Evolutionary conservation across 1,140 invertebrate genomes (phyloP), one percentile per base, ranked within the genome.

Genomic region (Drosophila parabipectinata): DNA sequence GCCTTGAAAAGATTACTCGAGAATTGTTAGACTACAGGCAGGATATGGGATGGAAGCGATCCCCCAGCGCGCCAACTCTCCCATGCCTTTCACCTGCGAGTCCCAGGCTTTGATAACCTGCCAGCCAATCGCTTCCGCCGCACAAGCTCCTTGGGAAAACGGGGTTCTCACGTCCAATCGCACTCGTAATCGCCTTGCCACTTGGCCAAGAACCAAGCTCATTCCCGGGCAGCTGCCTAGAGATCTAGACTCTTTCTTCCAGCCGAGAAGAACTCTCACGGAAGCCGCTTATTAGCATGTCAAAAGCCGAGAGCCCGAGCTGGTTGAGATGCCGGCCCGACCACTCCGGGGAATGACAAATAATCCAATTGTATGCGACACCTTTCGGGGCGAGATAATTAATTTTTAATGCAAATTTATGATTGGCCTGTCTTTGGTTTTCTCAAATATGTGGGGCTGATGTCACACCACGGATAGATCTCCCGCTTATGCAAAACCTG

Each of bases 221-320:
- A 77, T 67, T 75, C 77, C 74, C 63, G 72, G 44, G 26, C 6
- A 7, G 26, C 5, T 5, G 26, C 26, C 26, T 28, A 4, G 26
- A 28, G 6, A 28, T 28, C 26, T 28, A 28, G 26, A 28, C 26
- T 28, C 26, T 28, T 28, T 28, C 26, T 7, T 28, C 26, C 58
- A 56, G 41, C 5, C 41, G 14, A 15, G 14, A 18, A 18, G 41
- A 14, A 15, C 41, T 87, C 82, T 88, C 82, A 87, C 82, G 82
- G 83, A 88, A 82, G 82, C 82, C 39, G 53, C 71, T 88, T 79
- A 87, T 87, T 87, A 79, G 83, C 82, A 87, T 87, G 83, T 87
- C 83, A 88, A 88, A 72, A 60, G 64, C 66, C 47, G 44, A 41
- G 71, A 62, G 39, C 39, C 14, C 5, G 48, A 30, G 30, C 48